Evolutionary conservation across 2,797 vertebrate species (phyloP), one percentile per base, ranked within the genome.

Genomic region (Hephaestus fuliginosus): DNA sequence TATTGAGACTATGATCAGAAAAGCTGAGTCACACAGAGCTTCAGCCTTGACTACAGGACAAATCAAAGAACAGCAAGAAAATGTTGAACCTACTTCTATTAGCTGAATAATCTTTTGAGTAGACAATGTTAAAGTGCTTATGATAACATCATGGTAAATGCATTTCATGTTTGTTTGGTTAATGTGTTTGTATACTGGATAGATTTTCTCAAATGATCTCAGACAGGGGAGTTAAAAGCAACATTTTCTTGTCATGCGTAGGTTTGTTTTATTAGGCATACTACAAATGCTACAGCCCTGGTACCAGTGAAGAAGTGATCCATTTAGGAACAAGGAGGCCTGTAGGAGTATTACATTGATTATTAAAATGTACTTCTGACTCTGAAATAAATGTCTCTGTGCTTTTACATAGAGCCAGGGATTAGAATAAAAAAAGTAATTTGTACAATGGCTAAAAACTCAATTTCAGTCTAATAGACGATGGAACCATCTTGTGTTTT

Each of bases 201-300:
- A 14, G 5, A 41, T 17, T 46, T 63, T 46, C 13, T 64, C 43
- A 64, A 11, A 30, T 2, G n/a, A 63, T 7, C 41, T 25, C 58
- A 41, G 58, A 41, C 20, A 41, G 20, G 3, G 41, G 0, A 1
- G 20, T 71, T 25, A 22, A 61, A 30, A 57, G 18, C 5, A 30
- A 25, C 9, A 30, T 70, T 15, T n/a, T 11, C 8, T 44, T 70
- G 8, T 36, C 44, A 49, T 36, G 6, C 15, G 2, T 22, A 53
- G 6, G 13, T 55, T 71, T 71, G n/a, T 76, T 70, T 66, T 36
- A 65, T 75, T 76, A 22, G 7, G n/a, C 53, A 30, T 25, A 43
- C 43, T 49, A 41, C 56, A 68, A 68, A 46, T 51, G 4, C 6
- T 41, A n/a, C 15, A 62, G 30, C 48, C 11, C 13, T 18, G 10